Evolutionary conservation across 2,888 invertebrate genomes (phyloP).

Genomic region (Trissonchulus latispiculum): DNA sequence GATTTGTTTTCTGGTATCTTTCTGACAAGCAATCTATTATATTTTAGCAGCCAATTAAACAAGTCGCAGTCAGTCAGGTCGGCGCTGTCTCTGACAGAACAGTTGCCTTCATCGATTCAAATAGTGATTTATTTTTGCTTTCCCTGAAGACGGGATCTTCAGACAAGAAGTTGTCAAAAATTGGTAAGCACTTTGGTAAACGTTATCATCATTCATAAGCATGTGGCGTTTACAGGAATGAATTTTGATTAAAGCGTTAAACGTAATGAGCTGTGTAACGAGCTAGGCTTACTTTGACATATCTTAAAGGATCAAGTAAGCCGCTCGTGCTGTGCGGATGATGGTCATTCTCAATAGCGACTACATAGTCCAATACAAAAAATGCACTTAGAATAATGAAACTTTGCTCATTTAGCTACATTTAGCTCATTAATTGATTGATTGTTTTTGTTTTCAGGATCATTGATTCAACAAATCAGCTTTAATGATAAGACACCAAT

Average conservation of each 20-base stretch:
- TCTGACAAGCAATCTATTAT: constrained; percentile 21
- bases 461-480: constrained; percentile 56
- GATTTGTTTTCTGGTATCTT: not conserved
- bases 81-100: constrained; percentile 67
- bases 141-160: constrained; percentile 59
- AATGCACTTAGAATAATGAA: too few relatives aligned
- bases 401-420: too few relatives aligned
- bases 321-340: too few relatives aligned
- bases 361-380: too few relatives aligned
- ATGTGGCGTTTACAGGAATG: too few relatives aligned
- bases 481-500: constrained; percentile 66
- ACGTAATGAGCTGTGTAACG: too few relatives aligned
- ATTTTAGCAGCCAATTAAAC: constrained; percentile 59
- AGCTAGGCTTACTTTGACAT: too few relatives aligned
- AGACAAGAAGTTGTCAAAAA: constrained; percentile 58
- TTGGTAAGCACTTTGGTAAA: constrained; percentile 58
- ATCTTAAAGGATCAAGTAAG: too few relatives aligned
- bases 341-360: too few relatives aligned
- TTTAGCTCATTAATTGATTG: too few relatives aligned
- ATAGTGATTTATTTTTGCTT: constrained; percentile 69
- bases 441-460: constrained; percentile 47
- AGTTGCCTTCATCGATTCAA: constrained; percentile 74
- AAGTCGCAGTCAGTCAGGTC: constrained; percentile 71
- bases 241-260: too few relatives aligned
- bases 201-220: too few relatives aligned